Evolutionary conservation across 2,113 vertebrate genomes (phyloP).

Genomic region (Noctilio leporinus): DNA sequence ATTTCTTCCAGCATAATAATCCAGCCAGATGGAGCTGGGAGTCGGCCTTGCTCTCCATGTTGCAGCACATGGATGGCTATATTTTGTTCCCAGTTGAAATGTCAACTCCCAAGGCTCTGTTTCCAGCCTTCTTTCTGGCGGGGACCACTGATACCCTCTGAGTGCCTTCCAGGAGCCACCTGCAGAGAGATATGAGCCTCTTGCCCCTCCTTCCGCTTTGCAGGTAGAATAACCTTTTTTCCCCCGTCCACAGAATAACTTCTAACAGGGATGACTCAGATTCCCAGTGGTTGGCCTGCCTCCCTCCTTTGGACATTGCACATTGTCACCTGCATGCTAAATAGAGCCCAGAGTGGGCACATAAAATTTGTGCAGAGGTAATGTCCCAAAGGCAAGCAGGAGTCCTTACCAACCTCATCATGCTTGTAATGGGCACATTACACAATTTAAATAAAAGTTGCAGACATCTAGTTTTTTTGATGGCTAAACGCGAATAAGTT

Average conservation of each 20-base stretch:
- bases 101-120: neutral
- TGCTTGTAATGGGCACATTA: slow-evolving; percentile 16
- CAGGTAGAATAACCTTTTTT: neutral
- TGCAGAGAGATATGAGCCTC: neutral
- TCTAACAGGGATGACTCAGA: neutral
- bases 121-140: neutral
- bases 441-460: neutral
- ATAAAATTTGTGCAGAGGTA: neutral
- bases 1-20: neutral
- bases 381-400: neutral
- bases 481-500: neutral
- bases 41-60: neutral
- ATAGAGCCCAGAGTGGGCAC: neutral
- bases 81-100: neutral
- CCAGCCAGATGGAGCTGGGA: neutral
- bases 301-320: neutral
- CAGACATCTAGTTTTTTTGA: slow-evolving; percentile 22
- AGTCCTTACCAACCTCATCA: neutral
- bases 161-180: neutral
- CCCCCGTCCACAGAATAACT: too few relatives aligned
- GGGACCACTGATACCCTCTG: neutral
- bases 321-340: neutral
- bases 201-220: neutral
- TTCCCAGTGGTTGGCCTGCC: neutral
- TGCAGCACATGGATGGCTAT: neutral